Evolutionary conservation across 2,888 invertebrate genomes (phyloP), one percentile per base, ranked within the genome.

Genomic region (Cantharis rustica): DNA sequence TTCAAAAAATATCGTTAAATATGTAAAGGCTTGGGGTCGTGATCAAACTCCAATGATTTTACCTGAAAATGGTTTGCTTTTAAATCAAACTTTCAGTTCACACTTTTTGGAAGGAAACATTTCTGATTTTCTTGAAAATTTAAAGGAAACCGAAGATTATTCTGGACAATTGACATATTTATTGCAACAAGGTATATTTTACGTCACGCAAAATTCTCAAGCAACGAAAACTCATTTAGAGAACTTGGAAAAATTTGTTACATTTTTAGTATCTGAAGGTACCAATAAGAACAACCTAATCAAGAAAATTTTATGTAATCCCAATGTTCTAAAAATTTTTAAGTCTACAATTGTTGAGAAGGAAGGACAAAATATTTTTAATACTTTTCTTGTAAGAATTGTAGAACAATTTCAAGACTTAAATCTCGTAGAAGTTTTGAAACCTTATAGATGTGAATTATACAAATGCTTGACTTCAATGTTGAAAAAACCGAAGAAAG

Each of bases 361-460:
- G 23, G 61, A 68, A 10, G 70, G 7, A n/a, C 72, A 73, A 10
- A 64, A 75, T 75, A 80, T 84, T 75, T 79, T 86, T n/a, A 89
- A 88, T 0, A 80, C 79, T 11, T 85, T 86, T 20, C 72, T 89
- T 3, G 64, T 84, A 15, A 79, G 80, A 66, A 71, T 79, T 31
- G 78, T 85, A 47, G 77, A 79, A 20, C 72, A 82, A 26, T 81
- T 85, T 20, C 77, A 80, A 27, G 71, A 80, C 13, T 78, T 80
- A 63, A 23, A 62, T 47, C 71, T 74, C 23, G 20, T 78, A 13
- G 71, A 72, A 66, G 75, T 81, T 17, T 84, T 92, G 16, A 87
- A 87, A 71, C 88, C 90, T 1, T 93, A 90, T 81, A 90, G 89
- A 82, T 88, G 89, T 75, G 93, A 92, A 84, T 89, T 92, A 78